A percentile compares a stretch with the other conserved stretches of the same genome.
Evolutionary conservation across 2,113 vertebrate species (phyloP).

Genomic region (Labeo catla): DNA sequence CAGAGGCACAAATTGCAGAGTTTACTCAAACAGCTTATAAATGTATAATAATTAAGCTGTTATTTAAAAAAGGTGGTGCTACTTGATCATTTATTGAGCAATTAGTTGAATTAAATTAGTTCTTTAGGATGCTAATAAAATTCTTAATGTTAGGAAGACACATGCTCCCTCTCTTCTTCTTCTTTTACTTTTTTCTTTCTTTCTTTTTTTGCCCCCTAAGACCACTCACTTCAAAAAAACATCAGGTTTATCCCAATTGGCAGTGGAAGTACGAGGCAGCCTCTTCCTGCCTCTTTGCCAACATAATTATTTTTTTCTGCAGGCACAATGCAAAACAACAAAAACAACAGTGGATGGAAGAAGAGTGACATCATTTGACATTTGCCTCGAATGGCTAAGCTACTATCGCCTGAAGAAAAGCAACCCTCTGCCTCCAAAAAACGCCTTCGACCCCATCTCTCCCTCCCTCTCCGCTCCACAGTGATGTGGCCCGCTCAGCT

Average conservation of each 20-base stretch:
- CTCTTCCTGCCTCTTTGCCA: slow-evolving; percentile 41
- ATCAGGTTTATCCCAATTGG: not conserved
- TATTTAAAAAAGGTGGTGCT: not conserved
- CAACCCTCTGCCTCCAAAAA: slow-evolving; percentile 44
- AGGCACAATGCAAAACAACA: slow-evolving; percentile 48
- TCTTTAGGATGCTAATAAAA: not conserved
- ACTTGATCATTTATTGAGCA: not conserved
- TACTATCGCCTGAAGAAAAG: slow-evolving; percentile 41
- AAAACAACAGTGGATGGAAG: slow-evolving; percentile 40
- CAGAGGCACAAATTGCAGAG: not conserved
- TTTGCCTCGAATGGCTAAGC: slow-evolving; percentile 60
- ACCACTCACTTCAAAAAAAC: not conserved
- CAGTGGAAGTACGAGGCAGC: not conserved
- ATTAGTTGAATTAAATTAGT: not conserved
- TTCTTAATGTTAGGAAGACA: not conserved
- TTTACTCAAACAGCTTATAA: not conserved
- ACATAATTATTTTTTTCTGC: slow-evolving; percentile 49
- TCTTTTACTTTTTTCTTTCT: not conserved
- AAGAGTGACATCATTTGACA: slow-evolving; percentile 66
- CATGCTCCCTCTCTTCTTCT: not conserved
- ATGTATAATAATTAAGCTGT: not conserved
- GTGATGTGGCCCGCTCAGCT: slow-evolving; percentile 63
- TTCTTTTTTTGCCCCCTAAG: not conserved
- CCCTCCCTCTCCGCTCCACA: slow-evolving; percentile 46
- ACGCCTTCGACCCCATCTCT: slow-evolving; percentile 19